Base-by-base conservation (phyloP, 2,888 invertebrate genomes). In the Eristalis arbustorum region DNA sequence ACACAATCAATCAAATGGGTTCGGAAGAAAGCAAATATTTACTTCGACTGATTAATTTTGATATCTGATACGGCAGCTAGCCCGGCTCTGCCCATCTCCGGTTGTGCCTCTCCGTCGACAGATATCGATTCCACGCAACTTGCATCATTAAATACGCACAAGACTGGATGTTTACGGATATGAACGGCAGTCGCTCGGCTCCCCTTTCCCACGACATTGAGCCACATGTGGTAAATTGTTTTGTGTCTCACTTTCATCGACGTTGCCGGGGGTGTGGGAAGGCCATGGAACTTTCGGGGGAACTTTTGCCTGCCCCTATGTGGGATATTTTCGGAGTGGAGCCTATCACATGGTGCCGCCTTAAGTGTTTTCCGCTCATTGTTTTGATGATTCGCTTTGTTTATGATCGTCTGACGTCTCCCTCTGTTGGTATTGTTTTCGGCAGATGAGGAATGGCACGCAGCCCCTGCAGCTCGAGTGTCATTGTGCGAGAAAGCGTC, bases 1-100 rank as follows among this genome's bases (percentile, higher is more conserved):
- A 71, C 40, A 71, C 61, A 71, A 61, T 71, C 71, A 61, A 61
- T 71, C 61, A 71, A 71, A 71, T 71, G 71, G 71, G 71, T 61
- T 61, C 59, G 11, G 61, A 11, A 59, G 14, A 71, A 71, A 61
- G 34, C 40, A 71, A 61, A 61, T 61, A 71, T 71, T 71, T 40
- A 61, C 71, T 61, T 18, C 34, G 71, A 34, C 40, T 71, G 71
- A 71, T 71, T 71, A 71, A 71, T 71, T 71, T 61, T 61, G 71
- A 61, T 71, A 71, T 59, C 13, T 18, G 71, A 71, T 71, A 34
- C 37, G 14, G 69, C 40, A 31, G 56, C 68, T 56, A 22, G 68
- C 49, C 49, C n/a, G 2, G 18, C 18, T 49, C 8, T n/a, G 49
- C 49, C 49, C 49, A 49, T 49, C 49, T 18, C 18, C 49, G 49